Evolutionary conservation across 2,113 vertebrate species (phyloP).

Genomic region (Eidolon helvum): DNA sequence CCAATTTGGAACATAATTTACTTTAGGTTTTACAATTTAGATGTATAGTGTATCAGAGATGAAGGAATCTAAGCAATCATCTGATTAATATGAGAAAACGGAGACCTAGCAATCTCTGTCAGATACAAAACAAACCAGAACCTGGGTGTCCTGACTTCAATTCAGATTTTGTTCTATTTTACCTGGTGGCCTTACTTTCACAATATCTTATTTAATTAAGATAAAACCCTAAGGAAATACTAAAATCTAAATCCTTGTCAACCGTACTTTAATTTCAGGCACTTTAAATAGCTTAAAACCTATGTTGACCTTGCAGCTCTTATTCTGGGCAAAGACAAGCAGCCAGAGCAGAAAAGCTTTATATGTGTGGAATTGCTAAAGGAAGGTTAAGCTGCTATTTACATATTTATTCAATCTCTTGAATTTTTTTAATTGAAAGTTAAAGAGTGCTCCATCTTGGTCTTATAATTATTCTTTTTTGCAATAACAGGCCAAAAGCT

Average conservation of each 20-base stretch:
- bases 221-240: constrained; percentile 2
- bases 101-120: background rate
- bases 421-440: background rate
- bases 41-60: background rate
- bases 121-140: background rate
- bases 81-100: constrained; percentile 45
- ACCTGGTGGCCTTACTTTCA: background rate
- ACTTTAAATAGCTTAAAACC: background rate
- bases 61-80: constrained; percentile 24
- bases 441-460: background rate
- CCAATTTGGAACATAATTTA: constrained; percentile 58
- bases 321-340: background rate
- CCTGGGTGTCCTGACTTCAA: background rate
- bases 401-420: background rate
- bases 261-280: background rate
- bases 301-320: background rate
- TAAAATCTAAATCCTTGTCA: constrained; percentile 9
- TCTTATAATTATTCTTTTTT: background rate
- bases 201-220: constrained; percentile 7
- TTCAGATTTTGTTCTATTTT: background rate
- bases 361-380: background rate
- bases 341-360: background rate
- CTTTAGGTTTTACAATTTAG: constrained; percentile 31
- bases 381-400: background rate
- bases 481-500: background rate